Percentiles rank a stretch among this genome's conserved stretches.
Evolutionary conservation across 2,113 vertebrate species (phyloP).

Genomic region (Cottus gobio): DNA sequence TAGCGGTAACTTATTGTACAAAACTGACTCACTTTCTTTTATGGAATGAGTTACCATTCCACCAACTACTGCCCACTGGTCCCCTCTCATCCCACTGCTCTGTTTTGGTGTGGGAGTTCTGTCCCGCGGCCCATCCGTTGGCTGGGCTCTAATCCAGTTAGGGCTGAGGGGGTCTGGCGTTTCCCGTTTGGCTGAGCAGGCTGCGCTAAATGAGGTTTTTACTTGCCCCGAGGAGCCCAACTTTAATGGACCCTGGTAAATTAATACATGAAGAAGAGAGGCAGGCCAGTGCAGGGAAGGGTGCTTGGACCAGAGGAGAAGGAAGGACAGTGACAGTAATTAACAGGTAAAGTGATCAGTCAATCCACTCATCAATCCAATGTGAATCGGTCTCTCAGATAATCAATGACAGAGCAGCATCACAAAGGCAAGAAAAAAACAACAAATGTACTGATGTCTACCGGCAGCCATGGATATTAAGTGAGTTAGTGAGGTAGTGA

Average conservation of each 20-base stretch:
- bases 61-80: conserved; percentile 12
- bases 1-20: background rate
- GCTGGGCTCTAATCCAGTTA: conserved; percentile 84
- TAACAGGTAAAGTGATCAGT: conserved; percentile 67
- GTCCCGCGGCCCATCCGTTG: conserved; percentile 83
- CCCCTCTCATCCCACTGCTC: conserved; percentile 42
- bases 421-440: conserved; percentile 6
- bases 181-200: conserved; percentile 82
- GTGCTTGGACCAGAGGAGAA: conserved; percentile 18
- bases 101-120: conserved; percentile 72
- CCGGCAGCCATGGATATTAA: conserved; percentile 10
- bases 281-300: conserved; percentile 41
- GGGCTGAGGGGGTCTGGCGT: conserved; percentile 77
- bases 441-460: conserved; percentile 31
- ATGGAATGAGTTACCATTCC: conserved; percentile 48
- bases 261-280: conserved; percentile 68
- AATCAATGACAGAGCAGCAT: conserved; percentile 16
- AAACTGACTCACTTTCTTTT: conserved; percentile 29
- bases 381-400: conserved; percentile 5
- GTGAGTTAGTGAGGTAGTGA: conserved; percentile 18
- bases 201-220: conserved; percentile 83
- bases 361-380: conserved; percentile 47
- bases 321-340: conserved; percentile 59
- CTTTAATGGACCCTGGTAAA: conserved; percentile 84
- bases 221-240: conserved; percentile 79